These are phyloP conservation scores for Lochmaea crataegi DNA, from an alignment of 2,888 invertebrate species.

Conservation along the genomic window DNA sequence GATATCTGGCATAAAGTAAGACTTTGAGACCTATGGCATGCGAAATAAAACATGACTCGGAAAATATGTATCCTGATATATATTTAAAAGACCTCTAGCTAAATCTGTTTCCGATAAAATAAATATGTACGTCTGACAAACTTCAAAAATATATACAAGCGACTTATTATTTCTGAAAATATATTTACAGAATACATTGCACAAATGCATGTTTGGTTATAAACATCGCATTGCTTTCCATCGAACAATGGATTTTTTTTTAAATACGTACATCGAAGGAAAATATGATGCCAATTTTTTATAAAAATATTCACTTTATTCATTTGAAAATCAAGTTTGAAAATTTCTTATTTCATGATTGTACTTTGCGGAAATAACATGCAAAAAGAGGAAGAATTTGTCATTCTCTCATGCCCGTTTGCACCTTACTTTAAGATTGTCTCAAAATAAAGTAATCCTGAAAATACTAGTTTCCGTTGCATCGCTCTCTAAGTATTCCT, in stretches of 20 bases:
- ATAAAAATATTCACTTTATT: too few species aligned
- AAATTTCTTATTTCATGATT: too few species aligned
- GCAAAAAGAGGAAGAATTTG: too few species aligned
- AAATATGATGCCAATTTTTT: too few species aligned
- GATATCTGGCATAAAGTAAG: constrained; percentile 10
- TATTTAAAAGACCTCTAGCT: constrained; percentile 18
- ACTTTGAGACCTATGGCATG: constrained; percentile 10
- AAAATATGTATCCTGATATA: constrained; percentile 12
- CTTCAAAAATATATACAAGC: neutral
- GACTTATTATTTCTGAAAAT: neutral
- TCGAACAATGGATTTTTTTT: neutral
- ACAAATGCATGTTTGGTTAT: neutral
- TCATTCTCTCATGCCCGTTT: too few species aligned
- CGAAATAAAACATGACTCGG: constrained; percentile 4
- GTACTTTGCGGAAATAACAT: too few species aligned
- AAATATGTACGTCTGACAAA: constrained; percentile 14
- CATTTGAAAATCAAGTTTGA: too few species aligned
- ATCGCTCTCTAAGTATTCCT: too few species aligned
- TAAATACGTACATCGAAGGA: neutral
- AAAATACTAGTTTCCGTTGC: too few species aligned
- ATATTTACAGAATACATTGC: neutral
- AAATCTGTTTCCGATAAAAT: constrained; percentile 34
- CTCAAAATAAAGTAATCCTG: too few species aligned
- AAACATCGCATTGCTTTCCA: neutral
- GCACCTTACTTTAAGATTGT: too few species aligned